Evolutionary conservation across 2,797 vertebrate genomes (phyloP).

Genomic region (Denticeps clupeoides): DNA sequence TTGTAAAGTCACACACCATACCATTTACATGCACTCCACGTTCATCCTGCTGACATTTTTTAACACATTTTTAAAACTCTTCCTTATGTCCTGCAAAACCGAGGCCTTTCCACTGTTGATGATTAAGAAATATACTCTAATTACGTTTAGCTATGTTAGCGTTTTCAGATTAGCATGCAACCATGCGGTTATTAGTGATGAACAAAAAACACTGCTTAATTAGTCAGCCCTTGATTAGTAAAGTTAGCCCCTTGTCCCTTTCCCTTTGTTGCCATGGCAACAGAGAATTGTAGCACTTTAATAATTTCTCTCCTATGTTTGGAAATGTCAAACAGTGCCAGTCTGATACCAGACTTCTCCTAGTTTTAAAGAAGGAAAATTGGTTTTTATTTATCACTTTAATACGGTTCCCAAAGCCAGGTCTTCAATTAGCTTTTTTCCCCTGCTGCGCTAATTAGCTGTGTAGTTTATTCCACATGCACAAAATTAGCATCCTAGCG

Average conservation of each 20-base stretch:
- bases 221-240: constrained; percentile 47
- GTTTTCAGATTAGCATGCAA: constrained; percentile 29
- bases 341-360: neutral
- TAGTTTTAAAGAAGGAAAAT: no score
- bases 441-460: no score
- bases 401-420: no score
- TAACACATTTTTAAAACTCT: no score
- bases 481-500: no score
- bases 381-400: neutral
- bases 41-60: neutral
- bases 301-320: constrained; percentile 6
- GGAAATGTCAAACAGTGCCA: constrained; percentile 8
- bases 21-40: constrained; percentile 1
- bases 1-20: neutral
- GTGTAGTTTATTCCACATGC: no score
- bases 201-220: constrained; percentile 44
- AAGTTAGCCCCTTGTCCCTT: constrained; percentile 17
- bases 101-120: constrained; percentile 15
- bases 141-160: constrained; percentile 38
- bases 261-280: constrained; percentile 43
- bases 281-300: constrained; percentile 24
- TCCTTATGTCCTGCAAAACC: neutral
- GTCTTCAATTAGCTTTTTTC: no score
- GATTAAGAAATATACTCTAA: constrained; percentile 43
- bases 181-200: constrained; percentile 48